Evolutionary conservation across 2,113 vertebrate species (phyloP).

Genomic region (Galeopterus variegatus): DNA sequence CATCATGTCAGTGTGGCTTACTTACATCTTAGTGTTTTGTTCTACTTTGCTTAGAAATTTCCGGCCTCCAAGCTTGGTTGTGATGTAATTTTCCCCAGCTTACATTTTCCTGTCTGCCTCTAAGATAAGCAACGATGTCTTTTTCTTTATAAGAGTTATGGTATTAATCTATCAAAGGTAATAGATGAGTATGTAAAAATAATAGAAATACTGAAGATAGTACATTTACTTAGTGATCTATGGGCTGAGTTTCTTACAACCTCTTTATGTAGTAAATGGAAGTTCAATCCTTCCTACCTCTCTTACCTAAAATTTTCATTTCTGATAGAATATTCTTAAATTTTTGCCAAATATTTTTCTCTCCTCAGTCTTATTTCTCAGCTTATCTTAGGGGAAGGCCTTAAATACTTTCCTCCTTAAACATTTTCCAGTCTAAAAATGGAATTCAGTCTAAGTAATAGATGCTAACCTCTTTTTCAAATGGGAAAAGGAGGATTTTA

Average conservation of each 20-base stretch:
- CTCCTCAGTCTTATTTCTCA: slow-evolving; percentile 10
- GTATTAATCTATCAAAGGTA: background rate
- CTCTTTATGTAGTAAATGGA: slow-evolving; percentile 41
- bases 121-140: background rate
- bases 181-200: background rate
- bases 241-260: background rate
- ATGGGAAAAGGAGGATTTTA: background rate
- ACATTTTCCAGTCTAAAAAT: background rate
- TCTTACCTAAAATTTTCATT: slow-evolving; percentile 14
- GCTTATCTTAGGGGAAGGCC: background rate
- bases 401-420: background rate
- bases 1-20: background rate
- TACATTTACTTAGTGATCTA: background rate
- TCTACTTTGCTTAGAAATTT: background rate
- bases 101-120: background rate
- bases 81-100: background rate
- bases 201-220: background rate
- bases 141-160: slow-evolving; percentile 16
- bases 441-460: background rate
- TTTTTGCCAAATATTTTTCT: background rate
- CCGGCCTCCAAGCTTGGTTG: background rate
- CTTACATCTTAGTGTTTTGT: background rate
- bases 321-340: slow-evolving; percentile 33
- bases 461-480: background rate
- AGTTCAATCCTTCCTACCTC: background rate